A percentile compares a stretch with the other conserved stretches of the same genome.
These are phyloP conservation scores for Wiebesia pumilae DNA, from an alignment of 1,140 invertebrate species.

Conservation along the genomic window DNA sequence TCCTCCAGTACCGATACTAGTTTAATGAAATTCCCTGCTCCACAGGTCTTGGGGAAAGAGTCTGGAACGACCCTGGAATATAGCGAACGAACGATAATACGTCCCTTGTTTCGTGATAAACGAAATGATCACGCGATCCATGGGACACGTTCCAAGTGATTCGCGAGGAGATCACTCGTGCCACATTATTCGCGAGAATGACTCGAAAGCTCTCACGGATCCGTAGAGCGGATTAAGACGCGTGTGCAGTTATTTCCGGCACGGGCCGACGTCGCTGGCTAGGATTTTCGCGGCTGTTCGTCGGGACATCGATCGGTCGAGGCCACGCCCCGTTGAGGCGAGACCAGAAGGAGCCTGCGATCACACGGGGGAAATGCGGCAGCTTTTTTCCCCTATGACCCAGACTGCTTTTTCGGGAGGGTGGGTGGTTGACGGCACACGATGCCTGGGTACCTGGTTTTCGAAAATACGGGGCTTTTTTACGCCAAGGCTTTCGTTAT, in stretches of 20 bases:
- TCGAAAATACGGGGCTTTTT: no score
- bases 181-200: neutral
- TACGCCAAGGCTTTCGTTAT: neutral
- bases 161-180: no score
- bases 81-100: neutral
- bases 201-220: neutral
- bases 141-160: neutral
- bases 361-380: neutral
- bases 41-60: neutral
- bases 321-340: constrained; percentile 43
- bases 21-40: constrained; percentile 21
- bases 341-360: constrained; percentile 38
- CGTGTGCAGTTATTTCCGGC: neutral
- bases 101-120: no score
- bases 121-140: neutral
- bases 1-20: neutral
- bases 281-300: neutral
- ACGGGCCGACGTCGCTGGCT: neutral
- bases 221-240: neutral
- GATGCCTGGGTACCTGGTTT: no score
- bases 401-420: constrained; percentile 20
- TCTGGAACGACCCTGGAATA: neutral
- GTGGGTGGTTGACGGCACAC: neutral
- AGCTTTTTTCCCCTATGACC: neutral
- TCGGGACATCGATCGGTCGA: constrained; percentile 34